Evolutionary conservation across 2,888 invertebrate species (phyloP), one percentile per base, ranked within the genome.

Genomic region (Tenthredo amoena): DNA sequence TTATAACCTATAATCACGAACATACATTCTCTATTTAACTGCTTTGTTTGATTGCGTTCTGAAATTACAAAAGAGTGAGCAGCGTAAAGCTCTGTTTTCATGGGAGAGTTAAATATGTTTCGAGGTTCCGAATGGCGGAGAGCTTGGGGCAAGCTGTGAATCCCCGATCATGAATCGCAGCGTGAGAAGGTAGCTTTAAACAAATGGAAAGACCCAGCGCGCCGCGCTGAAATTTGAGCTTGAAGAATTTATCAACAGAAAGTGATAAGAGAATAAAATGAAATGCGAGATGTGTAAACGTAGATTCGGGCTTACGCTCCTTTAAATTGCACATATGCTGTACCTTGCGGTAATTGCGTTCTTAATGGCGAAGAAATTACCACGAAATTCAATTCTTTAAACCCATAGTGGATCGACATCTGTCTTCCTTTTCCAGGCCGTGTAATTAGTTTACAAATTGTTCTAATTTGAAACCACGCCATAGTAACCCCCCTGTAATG

Each of bases 391-490:
- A 96, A 95, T 58, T 96, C 96, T 90, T 95, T 96, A 58, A 96
- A 96, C 0, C 99, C 99, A 93, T 99, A 99, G 92, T 99, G 99
- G 0, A 99, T 97, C 0, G 99, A 99, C 99, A 99, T 99, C 94
- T 99, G 99, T 88, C 97, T 96, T 0, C 99, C 99, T 93, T 97
- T 97, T 1, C 97, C 98, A 2, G 95, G 37, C 99, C 99, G 91
- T 98, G 99, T 92, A 99, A 99, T 94, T 99, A 99, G 94, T 99
- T 97, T 94, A 99, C 96, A 90, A 99, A 97, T 89, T 98, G 96
- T 26, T 26, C 26, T 26, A 26, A 26, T 26, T 26, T 1, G 26
- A 26, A 26, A 26, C 1, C 26, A 26, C 1, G 26, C 26, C 26
- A 26, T 26, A 26, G 26, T 26, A 26, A 26, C 26, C 26, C 26